Evolutionary conservation across 1,140 invertebrate genomes (phyloP), one percentile per base, ranked within the genome.

Genomic region (Solenopsis invicta): DNA sequence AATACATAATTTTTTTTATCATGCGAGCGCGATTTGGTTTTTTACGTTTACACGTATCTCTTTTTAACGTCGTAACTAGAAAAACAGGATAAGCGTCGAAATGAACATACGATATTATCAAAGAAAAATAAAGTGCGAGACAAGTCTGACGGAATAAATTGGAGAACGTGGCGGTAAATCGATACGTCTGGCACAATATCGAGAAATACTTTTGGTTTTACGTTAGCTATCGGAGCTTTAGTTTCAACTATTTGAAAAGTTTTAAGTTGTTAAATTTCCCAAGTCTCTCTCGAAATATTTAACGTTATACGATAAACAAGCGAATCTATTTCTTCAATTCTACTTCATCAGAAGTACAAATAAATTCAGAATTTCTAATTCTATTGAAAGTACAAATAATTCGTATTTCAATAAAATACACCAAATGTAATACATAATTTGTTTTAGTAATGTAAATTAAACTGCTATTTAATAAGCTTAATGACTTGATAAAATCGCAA

Each of bases 101-200:
- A 8, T 24, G 34, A 18, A 54, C 41, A 29, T 54, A 29, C 21
- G 10, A 81, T 81, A 72, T 59, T 71, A 16, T 50, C 4, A 13
- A 48, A 48, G 41, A 41, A 80, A 56, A 24, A 81, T 72, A 81
- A 72, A 72, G 34, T 71, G 66, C 29, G 21, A 69, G 48, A 71
- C 45, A 69, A 67, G 48, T 54, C n/a, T 56, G 66, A 56, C 50
- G 18, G 50, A 72, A 81, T 81, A 81, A 72, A 81, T 72, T 81
- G 78, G 2, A 69, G 21, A 56, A 81, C 37, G 18, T 9, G 18
- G 13, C 21, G 37, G 64, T 71, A 62, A 81, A 81, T 81, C 78
- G 18, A 81, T 81, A 81, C 21, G 2, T 41, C 3, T 9, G 21
- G 16, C 16, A 71, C 48, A 71, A 24, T 72, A 72, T 72, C 50